These are phyloP conservation scores for human (Homo sapiens) DNA, from an alignment of 2,113 vertebrate genomes.

Conservation along the genomic window GRCh38 chr5:117246001-117246500, in stretches of 20 bases:
- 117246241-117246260: background rate
- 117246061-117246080: slow-evolving; percentile 57
- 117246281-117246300: background rate
- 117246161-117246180: slow-evolving; percentile 1
- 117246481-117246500: background rate
- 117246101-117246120: slow-evolving; percentile 25
- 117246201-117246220: background rate
- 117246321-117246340: background rate
- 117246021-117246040: background rate
- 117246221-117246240: background rate
- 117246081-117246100: slow-evolving; percentile 51
- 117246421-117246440: background rate
- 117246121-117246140: slow-evolving; percentile 49
- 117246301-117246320: background rate
- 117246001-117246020: slow-evolving; percentile 63
- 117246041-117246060: slow-evolving; percentile 30
- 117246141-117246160: slow-evolving; percentile 51
- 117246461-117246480: background rate
- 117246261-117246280: background rate
- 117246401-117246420: background rate
- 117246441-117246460: background rate
- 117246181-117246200: background rate
- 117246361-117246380: background rate
- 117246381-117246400: background rate
- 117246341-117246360: background rate